These are phyloP conservation scores for Belonocnema kinseyi DNA, from an alignment of 1,140 invertebrate species.

Conservation along the genomic window DNA sequence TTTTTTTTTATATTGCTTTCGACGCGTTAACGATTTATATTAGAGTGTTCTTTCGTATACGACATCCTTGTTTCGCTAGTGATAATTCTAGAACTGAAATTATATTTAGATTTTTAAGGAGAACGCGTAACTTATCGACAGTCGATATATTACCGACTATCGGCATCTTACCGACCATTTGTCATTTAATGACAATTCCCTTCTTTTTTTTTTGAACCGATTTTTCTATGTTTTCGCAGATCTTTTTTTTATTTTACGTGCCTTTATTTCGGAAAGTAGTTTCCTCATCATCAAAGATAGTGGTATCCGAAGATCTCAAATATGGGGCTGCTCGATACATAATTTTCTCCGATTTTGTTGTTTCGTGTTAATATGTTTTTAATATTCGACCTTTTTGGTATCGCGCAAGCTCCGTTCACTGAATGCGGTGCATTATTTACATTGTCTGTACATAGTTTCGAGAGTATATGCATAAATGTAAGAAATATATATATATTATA, in stretches of 20 bases:
- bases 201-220: neutral
- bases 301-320: conserved; percentile 8
- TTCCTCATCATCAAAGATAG: neutral
- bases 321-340: neutral
- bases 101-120: neutral
- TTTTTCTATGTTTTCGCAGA: neutral
- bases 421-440: neutral
- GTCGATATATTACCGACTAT: neutral
- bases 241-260: conserved; percentile 15
- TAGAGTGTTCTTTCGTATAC: conserved; percentile 1
- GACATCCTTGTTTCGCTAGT: conserved; percentile 12
- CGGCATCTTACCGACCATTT: neutral
- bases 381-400: neutral
- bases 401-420: neutral
- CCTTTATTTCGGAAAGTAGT: neutral
- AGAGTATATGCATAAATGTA: conserved; percentile 15
- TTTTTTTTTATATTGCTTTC: conserved; percentile 2
- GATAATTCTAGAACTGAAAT: neutral
- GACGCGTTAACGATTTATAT: neutral
- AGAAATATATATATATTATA: neutral
- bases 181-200: neutral
- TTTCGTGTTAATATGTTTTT: neutral
- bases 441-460: conserved; percentile 16
- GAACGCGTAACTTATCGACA: no score
- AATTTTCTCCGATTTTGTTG: neutral